These are phyloP conservation scores for Platycheirus albimanus DNA, from an alignment of 2,888 invertebrate species.

Conservation along the genomic window DNA sequence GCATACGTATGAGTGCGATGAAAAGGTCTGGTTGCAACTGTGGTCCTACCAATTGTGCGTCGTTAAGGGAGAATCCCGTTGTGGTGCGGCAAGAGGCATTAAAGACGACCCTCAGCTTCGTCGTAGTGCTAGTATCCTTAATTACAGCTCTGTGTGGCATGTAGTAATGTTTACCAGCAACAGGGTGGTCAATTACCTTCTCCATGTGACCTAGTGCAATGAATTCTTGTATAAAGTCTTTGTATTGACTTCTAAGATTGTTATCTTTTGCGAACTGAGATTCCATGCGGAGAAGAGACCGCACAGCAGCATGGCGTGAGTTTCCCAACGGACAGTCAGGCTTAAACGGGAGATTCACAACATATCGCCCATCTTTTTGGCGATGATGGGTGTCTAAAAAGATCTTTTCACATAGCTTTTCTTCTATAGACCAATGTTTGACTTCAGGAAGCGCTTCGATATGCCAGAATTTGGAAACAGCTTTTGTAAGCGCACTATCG, in stretches of 20 bases:
- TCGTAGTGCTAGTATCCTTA: slow-evolving; percentile 49
- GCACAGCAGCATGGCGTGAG: slow-evolving; percentile 18
- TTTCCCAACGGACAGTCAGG: slow-evolving; percentile 4
- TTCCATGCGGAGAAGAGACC: slow-evolving; percentile 15
- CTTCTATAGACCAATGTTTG: not conserved
- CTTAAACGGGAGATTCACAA: slow-evolving; percentile 25
- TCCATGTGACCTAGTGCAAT: slow-evolving; percentile 39
- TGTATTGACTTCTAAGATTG: not conserved
- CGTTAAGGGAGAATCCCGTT: slow-evolving; percentile 29
- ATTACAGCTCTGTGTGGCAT: slow-evolving; percentile 47
- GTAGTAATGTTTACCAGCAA: slow-evolving; percentile 15
- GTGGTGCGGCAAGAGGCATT: slow-evolving; percentile 40
- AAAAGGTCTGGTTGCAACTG: slow-evolving; percentile 59
- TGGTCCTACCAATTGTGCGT: slow-evolving; percentile 48
- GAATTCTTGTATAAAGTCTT: slow-evolving; percentile 36
- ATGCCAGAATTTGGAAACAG: slow-evolving; percentile 22
- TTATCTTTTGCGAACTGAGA: slow-evolving; percentile 9
- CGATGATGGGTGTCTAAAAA: slow-evolving; percentile 12
- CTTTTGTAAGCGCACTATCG: slow-evolving; percentile 9
- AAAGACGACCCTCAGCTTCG: slow-evolving; percentile 52
- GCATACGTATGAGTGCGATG: slow-evolving; percentile 2
- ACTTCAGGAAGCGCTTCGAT: slow-evolving; percentile 1
- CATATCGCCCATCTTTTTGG: slow-evolving; percentile 27
- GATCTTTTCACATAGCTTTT: slow-evolving; percentile 9
- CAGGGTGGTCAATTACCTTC: slow-evolving; percentile 18